Evolutionary conservation across 2,113 vertebrate species (phyloP), one percentile per base, ranked within the genome.

Genomic region (Scortum barcoo): DNA sequence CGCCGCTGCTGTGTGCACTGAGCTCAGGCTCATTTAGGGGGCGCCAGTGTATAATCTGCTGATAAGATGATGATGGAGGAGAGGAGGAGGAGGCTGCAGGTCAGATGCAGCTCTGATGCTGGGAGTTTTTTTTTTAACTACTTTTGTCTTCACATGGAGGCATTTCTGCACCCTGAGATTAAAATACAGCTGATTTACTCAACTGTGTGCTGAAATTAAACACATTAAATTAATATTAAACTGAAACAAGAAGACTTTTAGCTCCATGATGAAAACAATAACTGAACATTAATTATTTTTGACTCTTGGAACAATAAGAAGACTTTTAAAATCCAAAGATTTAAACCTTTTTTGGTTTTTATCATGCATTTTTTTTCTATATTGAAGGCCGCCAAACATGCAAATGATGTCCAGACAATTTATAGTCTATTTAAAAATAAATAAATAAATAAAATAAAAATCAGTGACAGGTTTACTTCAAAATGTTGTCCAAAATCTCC

Each of bases 21-120:
- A 82, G 76, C 19, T 22, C n/a, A 16, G 61, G 66, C 76, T 84
- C 90, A 81, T 73, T 87, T 89, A 93, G 92, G 88, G 93, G 93
- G 87, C 92, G 93, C 88, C 89, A 90, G 88, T 85, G 93, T 86
- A 90, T 93, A 90, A 91, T 90, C 14, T 76, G 92, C 50, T 38
- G n/a, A 19, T 40, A 8, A n/a, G 38, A 1, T n/a, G 62, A 72
- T 53, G 69, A 1, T n/a, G 62, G 69, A 46, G 69, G 82, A 48
- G 22, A 38, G 40, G 22, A 50, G 26, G 22, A 28, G n/a, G 36
- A 14, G 28, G 38, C 53, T n/a, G 46, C 60, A 62, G 77, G 63
- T 86, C 76, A 83, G 50, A 3, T 51, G 26, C 46, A 72, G 51
- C 42, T 28, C 42, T 75, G 57, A 51, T 65, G 36, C 4, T 60